Evolutionary conservation across 1,140 invertebrate genomes (phyloP).

Genomic region (Lineus longissimus): DNA sequence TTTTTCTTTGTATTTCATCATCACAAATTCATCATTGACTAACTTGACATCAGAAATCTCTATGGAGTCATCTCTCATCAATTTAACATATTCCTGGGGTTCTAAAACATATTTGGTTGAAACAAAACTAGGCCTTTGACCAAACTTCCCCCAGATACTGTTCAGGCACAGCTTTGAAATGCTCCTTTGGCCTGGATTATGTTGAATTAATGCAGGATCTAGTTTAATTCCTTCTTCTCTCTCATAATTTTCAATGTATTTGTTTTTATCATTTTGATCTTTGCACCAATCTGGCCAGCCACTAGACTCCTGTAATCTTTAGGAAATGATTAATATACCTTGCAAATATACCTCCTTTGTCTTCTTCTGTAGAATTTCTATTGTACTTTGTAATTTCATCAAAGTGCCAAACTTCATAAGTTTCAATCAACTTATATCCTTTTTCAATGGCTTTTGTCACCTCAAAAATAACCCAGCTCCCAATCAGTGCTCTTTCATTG

Average conservation of each 20-base stretch:
- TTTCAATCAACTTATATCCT: conserved; percentile 44
- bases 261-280: not conserved
- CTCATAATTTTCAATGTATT: not conserved
- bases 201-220: not conserved
- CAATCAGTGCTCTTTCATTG: conserved; percentile 32
- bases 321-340: conserved; percentile 27
- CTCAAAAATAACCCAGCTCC: conserved; percentile 48
- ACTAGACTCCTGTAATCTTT: conserved; percentile 28
- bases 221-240: not conserved
- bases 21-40: not conserved
- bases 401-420: conserved; percentile 48
- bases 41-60: not conserved
- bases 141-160: not conserved
- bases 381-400: conserved; percentile 22
- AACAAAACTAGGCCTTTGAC: not conserved
- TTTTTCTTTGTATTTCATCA: not conserved
- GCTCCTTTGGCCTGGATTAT: not conserved
- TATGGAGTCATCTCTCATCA: not conserved
- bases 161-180: not conserved
- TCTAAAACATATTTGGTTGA: not conserved
- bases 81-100: not conserved
- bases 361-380: no score
- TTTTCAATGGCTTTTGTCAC: conserved; percentile 38
- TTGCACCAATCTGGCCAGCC: conserved; percentile 23
- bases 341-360: conserved; percentile 18